Base-by-base conservation (phyloP, 2,113 vertebrate genomes). In the Octodon degus region DNA sequence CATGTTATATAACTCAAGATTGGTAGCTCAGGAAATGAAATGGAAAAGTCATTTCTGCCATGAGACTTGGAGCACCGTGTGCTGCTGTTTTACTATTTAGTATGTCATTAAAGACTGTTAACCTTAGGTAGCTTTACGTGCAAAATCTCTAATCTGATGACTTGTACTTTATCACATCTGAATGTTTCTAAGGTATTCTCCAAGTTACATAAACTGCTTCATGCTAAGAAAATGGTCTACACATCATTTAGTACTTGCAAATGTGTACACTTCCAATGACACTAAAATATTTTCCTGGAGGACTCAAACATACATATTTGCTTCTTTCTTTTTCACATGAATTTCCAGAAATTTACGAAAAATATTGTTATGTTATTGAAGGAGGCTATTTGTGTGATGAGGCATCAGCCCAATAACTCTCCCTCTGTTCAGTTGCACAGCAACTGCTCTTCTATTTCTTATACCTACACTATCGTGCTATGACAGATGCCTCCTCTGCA, bases 1-100 rank as follows among this genome's bases (percentile, higher is more conserved):
- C 93, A 98, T 81, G 72, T 96, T 89, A 91, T 86, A 89, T 97
- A 97, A 98, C 96, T 93, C 58, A 47, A 92, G 43, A 86, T 83
- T 96, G 92, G 97, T 97, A 93, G 96, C 97, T 97, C 93, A 89
- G 96, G 97, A 98, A 98, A 97, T 95, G 89, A 98, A 97, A 98
- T 97, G 98, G 98, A 98, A 98, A 98, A 98, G 91, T 81, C 96
- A 98, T 98, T 98, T 98, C 94, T 96, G 40, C 70, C 76, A 37
- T 95, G 50, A 63, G 16, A 60, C 74, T 58, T 72, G 92, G 60
- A 92, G 74, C 63, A 82, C 90, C 85, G 93, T 86, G 53, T 82
- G 72, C 50, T 96, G 87, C 27, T 50, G 30, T 89, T 98, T 93
- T 95, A 90, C 90, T 85, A 0, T 70, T 94, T 81, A 84, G 43